Evolutionary conservation across 1,140 invertebrate genomes (phyloP).

Genomic region (Eriocheir sinensis): DNA sequence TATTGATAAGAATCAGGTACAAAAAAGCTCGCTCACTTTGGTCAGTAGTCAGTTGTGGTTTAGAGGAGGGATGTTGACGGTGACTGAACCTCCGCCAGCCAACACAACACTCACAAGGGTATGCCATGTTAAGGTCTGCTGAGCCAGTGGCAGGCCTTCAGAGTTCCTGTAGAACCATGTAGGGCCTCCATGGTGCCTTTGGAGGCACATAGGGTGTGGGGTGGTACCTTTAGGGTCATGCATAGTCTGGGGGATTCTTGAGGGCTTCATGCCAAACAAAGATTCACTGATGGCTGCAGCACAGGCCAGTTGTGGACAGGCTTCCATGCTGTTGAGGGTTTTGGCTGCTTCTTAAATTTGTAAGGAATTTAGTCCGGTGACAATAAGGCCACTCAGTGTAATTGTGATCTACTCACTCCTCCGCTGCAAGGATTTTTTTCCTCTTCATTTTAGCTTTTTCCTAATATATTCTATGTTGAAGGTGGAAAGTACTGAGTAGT

Average conservation of each 20-base stretch:
- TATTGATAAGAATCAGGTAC: slow-evolving; percentile 6
- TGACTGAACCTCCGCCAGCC: not conserved
- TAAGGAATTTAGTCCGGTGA: no score
- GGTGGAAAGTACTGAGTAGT: no score
- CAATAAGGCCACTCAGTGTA: no score
- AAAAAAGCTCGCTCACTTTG: slow-evolving; percentile 2
- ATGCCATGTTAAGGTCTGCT: not conserved
- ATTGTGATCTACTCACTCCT: no score
- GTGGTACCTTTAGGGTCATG: not conserved
- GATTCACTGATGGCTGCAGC: not conserved
- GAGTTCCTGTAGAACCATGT: not conserved
- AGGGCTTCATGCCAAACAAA: no score
- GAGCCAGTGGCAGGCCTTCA: not conserved
- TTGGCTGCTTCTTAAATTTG: not conserved
- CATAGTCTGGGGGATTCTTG: not conserved
- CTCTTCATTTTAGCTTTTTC: no score
- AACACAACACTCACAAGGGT: not conserved
- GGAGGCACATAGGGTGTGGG: no score
- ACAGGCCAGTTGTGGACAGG: not conserved
- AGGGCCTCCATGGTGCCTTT: not conserved
- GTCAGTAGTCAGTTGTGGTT: not conserved
- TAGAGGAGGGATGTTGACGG: not conserved
- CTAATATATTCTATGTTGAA: no score
- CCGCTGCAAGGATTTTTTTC: no score
- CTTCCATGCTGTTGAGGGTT: not conserved